These are phyloP conservation scores for Herminia tarsipennalis DNA, from an alignment of 2,888 invertebrate species.

Conservation along the genomic window DNA sequence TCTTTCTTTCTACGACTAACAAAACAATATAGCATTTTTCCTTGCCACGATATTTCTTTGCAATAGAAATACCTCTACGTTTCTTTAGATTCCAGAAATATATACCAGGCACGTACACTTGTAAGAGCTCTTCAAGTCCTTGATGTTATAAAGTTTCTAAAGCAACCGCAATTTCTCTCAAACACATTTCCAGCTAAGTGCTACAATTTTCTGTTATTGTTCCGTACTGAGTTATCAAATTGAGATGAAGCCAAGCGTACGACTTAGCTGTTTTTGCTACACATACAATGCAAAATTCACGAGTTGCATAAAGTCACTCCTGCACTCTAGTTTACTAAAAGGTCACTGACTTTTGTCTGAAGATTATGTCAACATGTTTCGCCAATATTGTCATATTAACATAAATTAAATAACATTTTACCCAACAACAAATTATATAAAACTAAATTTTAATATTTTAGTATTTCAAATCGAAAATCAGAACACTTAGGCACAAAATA, in stretches of 20 bases:
- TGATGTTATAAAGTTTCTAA: conserved; percentile 24
- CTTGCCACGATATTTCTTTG: not conserved
- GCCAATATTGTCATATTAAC: too few species aligned
- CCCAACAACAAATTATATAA: too few species aligned
- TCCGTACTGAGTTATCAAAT: conserved; percentile 31
- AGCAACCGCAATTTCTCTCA: conserved; percentile 34
- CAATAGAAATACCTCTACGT: conserved; percentile 9
- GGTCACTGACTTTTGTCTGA: not conserved
- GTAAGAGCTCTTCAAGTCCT: conserved; percentile 27
- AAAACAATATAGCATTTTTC: too few species aligned
- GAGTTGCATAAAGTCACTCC: conserved; percentile 5
- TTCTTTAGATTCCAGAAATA: conserved; percentile 16
- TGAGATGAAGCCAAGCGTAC: conserved; percentile 33
- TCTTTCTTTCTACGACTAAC: too few species aligned
- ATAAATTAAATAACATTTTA: too few species aligned
- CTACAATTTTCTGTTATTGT: conserved; percentile 38
- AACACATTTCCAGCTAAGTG: conserved; percentile 28
- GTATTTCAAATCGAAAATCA: too few species aligned
- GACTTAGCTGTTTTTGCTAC: conserved; percentile 12
- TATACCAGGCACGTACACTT: conserved; percentile 18
- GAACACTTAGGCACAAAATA: too few species aligned
- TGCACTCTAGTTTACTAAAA: not conserved
- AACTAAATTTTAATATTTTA: too few species aligned
- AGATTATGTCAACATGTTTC: not conserved
- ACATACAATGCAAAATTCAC: conserved; percentile 18